Percentiles rank a stretch among this genome's conserved stretches.
Conservation (phyloP, 64 coral and sea anemone genomes). For the Trachythela sp. region DNA sequence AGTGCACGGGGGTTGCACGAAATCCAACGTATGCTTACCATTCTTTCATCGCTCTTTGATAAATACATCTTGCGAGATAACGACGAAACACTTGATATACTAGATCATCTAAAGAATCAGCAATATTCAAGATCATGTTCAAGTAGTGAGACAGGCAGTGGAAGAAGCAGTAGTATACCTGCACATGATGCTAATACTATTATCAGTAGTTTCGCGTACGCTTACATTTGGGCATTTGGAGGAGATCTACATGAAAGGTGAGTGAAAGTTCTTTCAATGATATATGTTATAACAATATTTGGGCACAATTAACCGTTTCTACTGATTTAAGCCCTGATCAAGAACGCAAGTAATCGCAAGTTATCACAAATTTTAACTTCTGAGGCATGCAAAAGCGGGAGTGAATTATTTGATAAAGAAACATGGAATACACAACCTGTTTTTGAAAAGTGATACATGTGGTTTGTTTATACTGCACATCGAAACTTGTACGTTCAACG, state of each 20-base stretch:
- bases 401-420: no score
- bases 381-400: no score
- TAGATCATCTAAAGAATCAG: slow-evolving; percentile 25
- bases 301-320: no score
- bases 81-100: slow-evolving; percentile 45
- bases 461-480: no score
- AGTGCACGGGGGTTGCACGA: slow-evolving; percentile 63
- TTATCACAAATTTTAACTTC: no score
- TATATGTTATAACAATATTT: no score
- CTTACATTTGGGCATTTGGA: slow-evolving; percentile 94
- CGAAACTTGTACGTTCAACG: no score
- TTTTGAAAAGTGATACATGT: neutral
- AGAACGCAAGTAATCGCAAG: no score
- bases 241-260: slow-evolving; percentile 94
- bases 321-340: no score
- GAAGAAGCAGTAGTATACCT: slow-evolving; percentile 64
- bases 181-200: slow-evolving; percentile 74
- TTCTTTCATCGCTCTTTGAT: slow-evolving; percentile 81
- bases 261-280: neutral
- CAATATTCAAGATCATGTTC: slow-evolving; percentile 28
- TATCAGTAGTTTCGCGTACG: slow-evolving; percentile 77
- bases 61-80: slow-evolving; percentile 73
- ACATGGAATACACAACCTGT: no score
- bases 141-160: slow-evolving; percentile 50
- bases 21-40: slow-evolving; percentile 61